Evolutionary conservation across 1,140 invertebrate genomes (phyloP).

Genomic region (Diorhabda elongata): DNA sequence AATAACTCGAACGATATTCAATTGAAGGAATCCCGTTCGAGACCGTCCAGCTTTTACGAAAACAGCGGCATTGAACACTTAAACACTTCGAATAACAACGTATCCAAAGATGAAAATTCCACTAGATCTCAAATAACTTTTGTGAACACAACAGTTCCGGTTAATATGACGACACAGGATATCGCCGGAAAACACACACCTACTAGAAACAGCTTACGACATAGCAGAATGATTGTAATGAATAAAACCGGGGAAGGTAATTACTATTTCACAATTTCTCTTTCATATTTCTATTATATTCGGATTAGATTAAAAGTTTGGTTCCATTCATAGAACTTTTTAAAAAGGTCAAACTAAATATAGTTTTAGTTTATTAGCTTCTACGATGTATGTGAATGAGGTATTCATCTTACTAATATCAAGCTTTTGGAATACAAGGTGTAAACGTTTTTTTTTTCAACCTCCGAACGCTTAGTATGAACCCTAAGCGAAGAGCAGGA

Average conservation of each 20-base stretch:
- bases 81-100: constrained; percentile 6
- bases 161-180: constrained; percentile 60
- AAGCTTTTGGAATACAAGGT: too few species aligned
- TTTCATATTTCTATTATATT: too few species aligned
- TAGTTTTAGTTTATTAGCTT: too few species aligned
- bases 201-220: constrained; percentile 65
- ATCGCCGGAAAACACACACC: constrained; percentile 63
- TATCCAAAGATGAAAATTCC: not conserved
- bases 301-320: too few species aligned
- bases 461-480: too few species aligned
- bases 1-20: not conserved
- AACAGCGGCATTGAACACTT: not conserved
- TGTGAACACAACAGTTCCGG: constrained; percentile 64
- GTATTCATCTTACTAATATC: too few species aligned
- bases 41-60: constrained; percentile 8
- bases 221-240: constrained; percentile 68
- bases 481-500: too few species aligned
- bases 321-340: too few species aligned
- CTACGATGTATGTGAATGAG: too few species aligned
- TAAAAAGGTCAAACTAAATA: too few species aligned
- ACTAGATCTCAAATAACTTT: constrained; percentile 36
- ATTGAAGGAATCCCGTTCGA: not conserved
- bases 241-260: constrained; percentile 42
- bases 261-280: too few species aligned
- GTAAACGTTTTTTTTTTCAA: too few species aligned